These are phyloP conservation scores for Saiga tatarica DNA, from an alignment of 2,113 vertebrate genomes.

Conservation along the genomic window DNA sequence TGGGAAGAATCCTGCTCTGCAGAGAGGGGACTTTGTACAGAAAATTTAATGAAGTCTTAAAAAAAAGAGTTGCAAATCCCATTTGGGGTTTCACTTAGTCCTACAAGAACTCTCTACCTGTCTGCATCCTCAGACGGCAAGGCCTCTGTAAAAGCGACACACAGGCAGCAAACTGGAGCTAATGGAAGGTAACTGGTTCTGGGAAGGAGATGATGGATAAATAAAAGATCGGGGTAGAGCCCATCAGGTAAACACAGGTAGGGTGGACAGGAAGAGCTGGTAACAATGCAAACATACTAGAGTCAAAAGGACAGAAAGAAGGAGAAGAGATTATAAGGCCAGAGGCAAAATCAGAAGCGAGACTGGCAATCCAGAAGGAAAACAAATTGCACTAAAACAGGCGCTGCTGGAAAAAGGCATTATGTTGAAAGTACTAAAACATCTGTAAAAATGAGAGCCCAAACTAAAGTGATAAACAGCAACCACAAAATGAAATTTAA, in stretches of 20 bases:
- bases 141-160: neutral
- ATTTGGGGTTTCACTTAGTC: neutral
- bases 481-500: neutral
- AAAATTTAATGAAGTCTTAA: neutral
- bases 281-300: neutral
- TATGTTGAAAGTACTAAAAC: neutral
- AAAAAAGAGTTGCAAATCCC: neutral
- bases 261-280: neutral
- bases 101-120: neutral
- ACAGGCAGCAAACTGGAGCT: neutral
- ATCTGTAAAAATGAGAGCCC: neutral
- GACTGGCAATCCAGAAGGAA: neutral
- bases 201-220: neutral
- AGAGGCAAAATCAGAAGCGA: neutral
- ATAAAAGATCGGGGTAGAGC: neutral
- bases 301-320: neutral
- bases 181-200: neutral
- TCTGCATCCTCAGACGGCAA: neutral
- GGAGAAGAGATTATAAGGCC: neutral
- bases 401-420: neutral
- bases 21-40: neutral
- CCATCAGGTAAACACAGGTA: neutral
- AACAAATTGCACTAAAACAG: neutral
- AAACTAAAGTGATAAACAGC: neutral
- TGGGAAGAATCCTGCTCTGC: neutral